Conservation (phyloP, 2,113 vertebrate species). For the Myiozetetes cayanensis region DNA sequence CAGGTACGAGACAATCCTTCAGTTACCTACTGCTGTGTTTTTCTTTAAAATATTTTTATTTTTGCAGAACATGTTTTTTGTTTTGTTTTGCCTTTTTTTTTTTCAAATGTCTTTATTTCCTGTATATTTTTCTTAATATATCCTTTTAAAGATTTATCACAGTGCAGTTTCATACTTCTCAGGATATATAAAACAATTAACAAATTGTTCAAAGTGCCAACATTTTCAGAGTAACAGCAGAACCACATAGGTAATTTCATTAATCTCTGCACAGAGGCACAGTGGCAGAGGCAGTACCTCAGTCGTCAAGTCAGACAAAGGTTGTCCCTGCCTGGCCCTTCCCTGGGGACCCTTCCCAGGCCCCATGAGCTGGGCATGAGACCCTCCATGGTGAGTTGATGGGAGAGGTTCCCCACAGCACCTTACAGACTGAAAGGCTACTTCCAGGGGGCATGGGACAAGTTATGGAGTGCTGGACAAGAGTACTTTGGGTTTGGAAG, state of each 20-base stretch:
- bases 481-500: background rate
- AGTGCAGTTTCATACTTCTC: background rate
- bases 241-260: background rate
- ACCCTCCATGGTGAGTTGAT: background rate
- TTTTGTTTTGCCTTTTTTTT: background rate
- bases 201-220: background rate
- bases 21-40: background rate
- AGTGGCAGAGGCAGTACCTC: background rate
- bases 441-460: background rate
- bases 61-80: background rate
- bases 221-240: background rate
- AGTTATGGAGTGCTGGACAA: rapidly evolving
- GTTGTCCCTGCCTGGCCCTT: rapidly evolving
- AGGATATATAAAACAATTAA: background rate
- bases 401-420: background rate
- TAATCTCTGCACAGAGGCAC: background rate
- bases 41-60: background rate
- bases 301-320: rapidly evolving
- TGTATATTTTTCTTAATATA: background rate
- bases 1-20: background rate
- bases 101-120: background rate
- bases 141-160: background rate
- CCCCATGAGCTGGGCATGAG: too few species aligned
- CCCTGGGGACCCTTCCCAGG: background rate
- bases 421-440: background rate